Conservation (phyloP, 2,797 vertebrate species). For the Myripristis murdjan region DNA sequence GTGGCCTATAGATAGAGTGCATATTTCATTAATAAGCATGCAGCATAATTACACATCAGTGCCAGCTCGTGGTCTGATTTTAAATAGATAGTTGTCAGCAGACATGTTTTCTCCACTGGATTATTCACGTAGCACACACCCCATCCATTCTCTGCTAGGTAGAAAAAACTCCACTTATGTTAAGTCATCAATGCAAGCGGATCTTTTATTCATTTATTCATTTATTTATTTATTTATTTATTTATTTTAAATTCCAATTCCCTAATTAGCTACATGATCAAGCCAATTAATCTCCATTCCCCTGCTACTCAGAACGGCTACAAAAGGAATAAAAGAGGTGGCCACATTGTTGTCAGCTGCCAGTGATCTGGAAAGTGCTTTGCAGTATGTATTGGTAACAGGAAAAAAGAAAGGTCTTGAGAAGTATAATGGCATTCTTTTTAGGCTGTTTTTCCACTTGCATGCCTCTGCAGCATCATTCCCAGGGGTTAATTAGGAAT, state of each 20-base stretch:
- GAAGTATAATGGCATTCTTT: conserved; percentile 45
- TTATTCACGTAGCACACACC: neutral
- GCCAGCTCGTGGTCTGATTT: conserved; percentile 9
- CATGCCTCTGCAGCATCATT: conserved; percentile 52
- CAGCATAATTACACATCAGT: conserved; percentile 9
- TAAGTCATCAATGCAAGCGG: conserved; percentile 43
- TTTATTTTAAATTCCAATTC: too few species aligned
- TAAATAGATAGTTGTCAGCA: neutral
- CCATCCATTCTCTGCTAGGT: neutral
- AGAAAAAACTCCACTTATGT: neutral
- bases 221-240: too few species aligned
- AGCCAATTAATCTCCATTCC: conserved; percentile 53
- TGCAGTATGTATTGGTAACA: conserved; percentile 27
- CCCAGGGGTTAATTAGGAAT: conserved; percentile 76
- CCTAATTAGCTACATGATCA: conserved; percentile 65
- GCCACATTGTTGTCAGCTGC: conserved; percentile 24
- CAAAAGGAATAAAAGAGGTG: conserved; percentile 41
- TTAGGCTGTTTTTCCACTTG: conserved; percentile 44
- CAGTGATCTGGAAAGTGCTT: conserved; percentile 40
- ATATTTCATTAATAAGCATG: conserved; percentile 8
- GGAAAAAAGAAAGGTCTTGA: conserved; percentile 19
- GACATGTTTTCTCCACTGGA: conserved; percentile 14
- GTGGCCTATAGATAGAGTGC: neutral
- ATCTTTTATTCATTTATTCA: too few species aligned
- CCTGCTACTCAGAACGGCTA: conserved; percentile 29